Evolutionary conservation across 2,113 vertebrate species (phyloP).

Genomic region (crab-eating macaque (Macaca fascicularis)): DNA sequence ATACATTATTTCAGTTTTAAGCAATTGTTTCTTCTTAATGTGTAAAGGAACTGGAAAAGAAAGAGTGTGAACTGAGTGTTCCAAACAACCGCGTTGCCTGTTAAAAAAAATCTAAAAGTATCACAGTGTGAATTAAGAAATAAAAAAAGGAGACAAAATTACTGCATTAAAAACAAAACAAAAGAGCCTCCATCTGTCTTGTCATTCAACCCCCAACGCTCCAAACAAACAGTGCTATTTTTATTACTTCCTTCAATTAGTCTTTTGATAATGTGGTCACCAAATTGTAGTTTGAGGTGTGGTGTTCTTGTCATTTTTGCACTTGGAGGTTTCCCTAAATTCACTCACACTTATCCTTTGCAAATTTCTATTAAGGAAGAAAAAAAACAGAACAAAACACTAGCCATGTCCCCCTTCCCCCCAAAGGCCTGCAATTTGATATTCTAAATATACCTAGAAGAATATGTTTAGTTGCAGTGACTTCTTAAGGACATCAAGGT

Average conservation of each 20-base stretch:
- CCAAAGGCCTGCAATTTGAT: neutral
- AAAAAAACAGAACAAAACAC: neutral
- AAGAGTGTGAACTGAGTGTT: slow-evolving; percentile 26
- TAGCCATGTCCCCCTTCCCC: too few relatives aligned
- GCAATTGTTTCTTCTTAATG: neutral
- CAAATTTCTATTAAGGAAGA: slow-evolving; percentile 12
- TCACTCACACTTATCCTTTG: neutral
- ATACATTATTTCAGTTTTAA: neutral
- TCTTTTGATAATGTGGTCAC: neutral
- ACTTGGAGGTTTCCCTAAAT: neutral
- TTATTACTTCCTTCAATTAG: slow-evolving; percentile 46
- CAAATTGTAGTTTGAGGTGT: neutral
- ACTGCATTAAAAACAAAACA: slow-evolving; percentile 44
- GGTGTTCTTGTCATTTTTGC: neutral
- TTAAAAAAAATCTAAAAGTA: slow-evolving; percentile 45
- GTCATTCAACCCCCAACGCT: neutral
- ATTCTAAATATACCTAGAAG: slow-evolving; percentile 42
- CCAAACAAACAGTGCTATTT: neutral
- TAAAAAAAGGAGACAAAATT: slow-evolving; percentile 31
- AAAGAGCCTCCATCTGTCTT: neutral
- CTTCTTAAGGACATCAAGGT: neutral
- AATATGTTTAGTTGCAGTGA: neutral
- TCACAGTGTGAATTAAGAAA: slow-evolving; percentile 32
- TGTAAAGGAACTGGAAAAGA: slow-evolving; percentile 55
- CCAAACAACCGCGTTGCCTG: neutral